Evolutionary conservation across 2,888 invertebrate genomes (phyloP).

Genomic region (Dilophus febrilis): DNA sequence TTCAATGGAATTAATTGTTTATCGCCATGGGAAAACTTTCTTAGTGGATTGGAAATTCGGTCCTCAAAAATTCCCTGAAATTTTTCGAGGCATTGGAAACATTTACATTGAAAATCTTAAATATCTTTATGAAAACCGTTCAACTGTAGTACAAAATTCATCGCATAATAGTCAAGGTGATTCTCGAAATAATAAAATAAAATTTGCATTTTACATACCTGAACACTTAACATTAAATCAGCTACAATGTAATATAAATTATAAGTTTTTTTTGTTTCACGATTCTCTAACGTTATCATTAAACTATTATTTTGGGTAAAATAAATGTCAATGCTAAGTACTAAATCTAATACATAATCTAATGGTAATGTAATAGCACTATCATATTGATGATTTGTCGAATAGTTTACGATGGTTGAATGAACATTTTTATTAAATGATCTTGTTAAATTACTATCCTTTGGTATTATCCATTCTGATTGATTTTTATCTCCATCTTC

Average conservation of each 20-base stretch:
- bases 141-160: too few species aligned
- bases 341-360: conserved; percentile 54
- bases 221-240: conserved; percentile 51
- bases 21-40: too few species aligned
- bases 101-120: too few species aligned
- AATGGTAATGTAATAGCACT: conserved; percentile 52
- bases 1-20: too few species aligned
- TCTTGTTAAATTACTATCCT: conserved; percentile 44
- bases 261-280: conserved; percentile 60
- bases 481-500: conserved; percentile 58
- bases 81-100: too few species aligned
- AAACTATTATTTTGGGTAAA: conserved; percentile 67
- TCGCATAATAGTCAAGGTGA: too few species aligned
- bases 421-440: conserved; percentile 40
- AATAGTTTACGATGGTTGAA: conserved; percentile 51
- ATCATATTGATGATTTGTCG: conserved; percentile 48
- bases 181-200: too few species aligned
- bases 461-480: conserved; percentile 58
- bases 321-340: conserved; percentile 54
- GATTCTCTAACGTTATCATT: conserved; percentile 57
- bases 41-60: too few species aligned
- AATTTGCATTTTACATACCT: conserved; percentile 33
- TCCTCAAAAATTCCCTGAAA: too few species aligned
- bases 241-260: conserved; percentile 70
- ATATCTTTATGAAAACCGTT: too few species aligned